phyloP scores from a whole-genome alignment of 2,797 vertebrate species.

The Sebastes glaucus region DNA sequence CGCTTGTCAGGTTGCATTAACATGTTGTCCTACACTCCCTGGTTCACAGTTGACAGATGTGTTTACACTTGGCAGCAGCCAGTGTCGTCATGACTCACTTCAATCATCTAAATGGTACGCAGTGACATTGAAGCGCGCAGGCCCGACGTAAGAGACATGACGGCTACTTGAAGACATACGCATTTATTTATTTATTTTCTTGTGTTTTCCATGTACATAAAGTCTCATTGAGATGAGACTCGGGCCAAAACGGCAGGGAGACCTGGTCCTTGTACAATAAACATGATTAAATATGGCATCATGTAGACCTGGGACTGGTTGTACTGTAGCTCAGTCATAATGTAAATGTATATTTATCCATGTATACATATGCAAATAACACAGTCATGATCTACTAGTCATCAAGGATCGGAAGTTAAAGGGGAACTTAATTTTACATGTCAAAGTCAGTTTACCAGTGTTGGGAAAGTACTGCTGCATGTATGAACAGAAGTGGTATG shows the following conservation, averaged over 20 bases:
- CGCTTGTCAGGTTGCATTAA: slow-evolving; percentile 36
- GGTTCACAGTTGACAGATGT: slow-evolving; percentile 11
- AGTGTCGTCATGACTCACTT: slow-evolving; percentile 36
- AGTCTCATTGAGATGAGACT: background rate
- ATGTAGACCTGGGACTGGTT: background rate
- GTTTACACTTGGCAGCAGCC: slow-evolving; percentile 26
- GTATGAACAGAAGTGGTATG: background rate
- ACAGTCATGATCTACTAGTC: background rate
- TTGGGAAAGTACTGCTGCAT: no score
- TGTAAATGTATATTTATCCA: background rate
- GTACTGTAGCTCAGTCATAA: background rate
- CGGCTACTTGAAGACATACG: background rate
- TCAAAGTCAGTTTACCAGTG: no score
- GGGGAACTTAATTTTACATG: no score
- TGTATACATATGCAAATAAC: background rate
- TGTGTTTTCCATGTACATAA: background rate
- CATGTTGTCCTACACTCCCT: slow-evolving; percentile 5
- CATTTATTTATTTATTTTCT: background rate
- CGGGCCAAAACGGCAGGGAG: background rate
- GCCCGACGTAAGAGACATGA: background rate
- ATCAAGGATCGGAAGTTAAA: no score
- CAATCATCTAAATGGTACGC: slow-evolving; percentile 44
- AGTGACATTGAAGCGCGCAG: slow-evolving; percentile 15
- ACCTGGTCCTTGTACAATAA: background rate
- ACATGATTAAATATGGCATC: background rate